Evolutionary conservation across 2,888 invertebrate species (phyloP).

Genomic region (Mythimna loreyi): DNA sequence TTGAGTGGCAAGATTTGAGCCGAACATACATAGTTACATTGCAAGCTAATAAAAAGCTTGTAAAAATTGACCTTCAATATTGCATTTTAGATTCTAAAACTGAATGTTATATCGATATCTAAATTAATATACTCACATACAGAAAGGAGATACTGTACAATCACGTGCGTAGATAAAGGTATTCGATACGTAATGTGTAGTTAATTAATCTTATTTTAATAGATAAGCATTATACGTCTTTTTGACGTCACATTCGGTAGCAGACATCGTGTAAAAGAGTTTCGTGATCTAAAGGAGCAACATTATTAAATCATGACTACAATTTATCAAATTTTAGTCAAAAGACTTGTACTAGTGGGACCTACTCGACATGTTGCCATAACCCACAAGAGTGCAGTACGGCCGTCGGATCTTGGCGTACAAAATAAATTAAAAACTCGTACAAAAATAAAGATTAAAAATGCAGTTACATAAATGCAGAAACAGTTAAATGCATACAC

Average conservation of each 20-base stretch:
- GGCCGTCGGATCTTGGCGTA: too few relatives aligned
- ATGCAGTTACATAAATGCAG: too few relatives aligned
- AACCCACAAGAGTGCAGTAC: too few relatives aligned
- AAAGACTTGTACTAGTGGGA: too few relatives aligned
- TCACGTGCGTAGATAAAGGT: background rate
- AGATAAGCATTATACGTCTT: slow-evolving; percentile 14
- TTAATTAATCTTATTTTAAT: slow-evolving; percentile 6
- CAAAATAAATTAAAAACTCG: too few relatives aligned
- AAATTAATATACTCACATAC: background rate
- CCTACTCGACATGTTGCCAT: too few relatives aligned
- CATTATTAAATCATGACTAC: background rate
- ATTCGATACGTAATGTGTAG: background rate
- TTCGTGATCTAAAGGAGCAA: background rate
- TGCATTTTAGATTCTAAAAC: slow-evolving; percentile 1
- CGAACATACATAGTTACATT: too few relatives aligned
- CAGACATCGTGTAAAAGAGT: background rate
- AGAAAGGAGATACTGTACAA: slow-evolving; percentile 7
- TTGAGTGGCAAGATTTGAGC: too few relatives aligned
- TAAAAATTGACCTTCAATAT: slow-evolving; percentile 2
- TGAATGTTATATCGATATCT: background rate
- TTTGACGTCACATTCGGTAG: background rate
- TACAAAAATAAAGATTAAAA: too few relatives aligned
- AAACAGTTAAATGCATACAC: too few relatives aligned
- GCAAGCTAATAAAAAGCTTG: too few relatives aligned
- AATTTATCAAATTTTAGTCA: too few relatives aligned